Conservation (phyloP, 2,113 vertebrate species). For the Addax nasomaculatus region DNA sequence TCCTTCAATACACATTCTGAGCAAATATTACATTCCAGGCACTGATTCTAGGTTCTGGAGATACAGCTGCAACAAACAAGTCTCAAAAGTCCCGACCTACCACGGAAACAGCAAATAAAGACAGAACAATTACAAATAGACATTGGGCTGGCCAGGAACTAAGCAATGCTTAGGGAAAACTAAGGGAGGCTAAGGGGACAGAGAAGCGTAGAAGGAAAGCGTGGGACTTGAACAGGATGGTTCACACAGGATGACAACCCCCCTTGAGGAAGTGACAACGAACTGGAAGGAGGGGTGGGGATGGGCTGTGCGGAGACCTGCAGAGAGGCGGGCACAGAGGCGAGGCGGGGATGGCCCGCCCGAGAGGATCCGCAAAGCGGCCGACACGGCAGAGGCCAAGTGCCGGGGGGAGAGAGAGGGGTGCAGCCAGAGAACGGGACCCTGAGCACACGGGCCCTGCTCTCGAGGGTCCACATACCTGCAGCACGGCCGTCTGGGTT, state of each 20-base stretch:
- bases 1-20: neutral
- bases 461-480: fast-evolving
- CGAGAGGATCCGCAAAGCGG: neutral
- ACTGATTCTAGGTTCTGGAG: neutral
- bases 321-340: neutral
- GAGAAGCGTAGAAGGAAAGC: neutral
- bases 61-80: neutral
- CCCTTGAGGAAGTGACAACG: neutral
- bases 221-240: neutral
- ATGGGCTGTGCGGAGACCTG: neutral
- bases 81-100: neutral
- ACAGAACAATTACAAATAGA: neutral
- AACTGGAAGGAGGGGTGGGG: neutral
- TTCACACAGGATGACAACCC: neutral
- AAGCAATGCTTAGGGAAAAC: neutral
- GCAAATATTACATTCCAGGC: neutral
- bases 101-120: neutral
- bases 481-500: neutral
- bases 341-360: neutral
- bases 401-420: neutral
- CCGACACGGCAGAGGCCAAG: neutral
- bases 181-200: neutral
- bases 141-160: neutral
- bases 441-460: neutral
- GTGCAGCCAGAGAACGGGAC: neutral